A percentile compares a stretch with the other conserved stretches of the same genome.
Evolutionary conservation across 2,797 vertebrate species (phyloP).

Genomic region (Mus spretus): DNA sequence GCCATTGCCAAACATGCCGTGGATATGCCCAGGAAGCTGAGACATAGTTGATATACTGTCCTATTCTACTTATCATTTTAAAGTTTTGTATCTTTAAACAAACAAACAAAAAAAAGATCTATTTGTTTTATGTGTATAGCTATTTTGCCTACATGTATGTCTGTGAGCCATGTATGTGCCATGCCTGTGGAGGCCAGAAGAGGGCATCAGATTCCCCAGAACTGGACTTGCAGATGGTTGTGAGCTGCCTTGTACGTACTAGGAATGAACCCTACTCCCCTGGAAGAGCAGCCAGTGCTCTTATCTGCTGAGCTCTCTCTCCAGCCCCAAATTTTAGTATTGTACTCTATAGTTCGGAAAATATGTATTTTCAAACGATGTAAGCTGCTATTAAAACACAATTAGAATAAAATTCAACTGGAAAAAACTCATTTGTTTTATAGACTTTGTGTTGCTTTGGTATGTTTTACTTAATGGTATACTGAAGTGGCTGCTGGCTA

Average conservation of each 20-base stretch:
- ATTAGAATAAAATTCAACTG: neutral
- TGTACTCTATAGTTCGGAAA: neutral
- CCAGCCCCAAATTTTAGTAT: neutral
- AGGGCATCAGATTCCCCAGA: neutral
- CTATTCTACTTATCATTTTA: neutral
- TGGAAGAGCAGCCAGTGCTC: neutral
- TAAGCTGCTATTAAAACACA: neutral
- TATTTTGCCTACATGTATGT: neutral
- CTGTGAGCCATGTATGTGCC: neutral
- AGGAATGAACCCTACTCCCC: neutral
- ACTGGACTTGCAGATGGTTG: neutral
- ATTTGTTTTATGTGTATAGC: neutral
- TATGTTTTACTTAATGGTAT: neutral
- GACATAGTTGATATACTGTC: neutral
- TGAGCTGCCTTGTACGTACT: neutral
- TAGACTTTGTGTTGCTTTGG: neutral
- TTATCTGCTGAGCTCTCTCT: neutral
- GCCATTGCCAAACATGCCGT: neutral
- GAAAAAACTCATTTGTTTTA: neutral
- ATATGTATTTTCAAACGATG: neutral
- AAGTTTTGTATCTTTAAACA: no score
- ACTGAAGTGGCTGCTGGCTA: neutral
- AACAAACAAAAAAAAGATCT: no score
- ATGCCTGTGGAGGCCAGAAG: neutral
- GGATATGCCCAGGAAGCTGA: neutral